These are phyloP conservation scores for Camponotus pennsylvanicus DNA, from an alignment of 1,140 invertebrate genomes.

Conservation along the genomic window DNA sequence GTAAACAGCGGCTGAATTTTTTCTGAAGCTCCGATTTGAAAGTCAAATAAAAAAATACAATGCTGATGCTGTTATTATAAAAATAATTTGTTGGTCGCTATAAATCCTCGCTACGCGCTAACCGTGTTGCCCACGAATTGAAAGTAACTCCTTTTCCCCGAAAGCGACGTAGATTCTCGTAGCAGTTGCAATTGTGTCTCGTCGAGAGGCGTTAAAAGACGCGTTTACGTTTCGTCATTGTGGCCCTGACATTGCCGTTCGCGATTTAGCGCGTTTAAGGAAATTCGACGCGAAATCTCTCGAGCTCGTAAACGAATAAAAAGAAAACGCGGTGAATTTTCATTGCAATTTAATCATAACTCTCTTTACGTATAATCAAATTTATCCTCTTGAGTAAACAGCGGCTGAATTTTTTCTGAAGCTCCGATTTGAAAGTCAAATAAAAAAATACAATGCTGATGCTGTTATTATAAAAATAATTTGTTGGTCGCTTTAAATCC, in stretches of 20 bases:
- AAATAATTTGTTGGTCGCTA: conserved; percentile 12
- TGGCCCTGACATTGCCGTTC: conserved; percentile 39
- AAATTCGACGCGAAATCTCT: conserved; percentile 35
- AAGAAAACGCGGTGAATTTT: not conserved
- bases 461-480: conserved; percentile 47
- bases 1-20: not conserved
- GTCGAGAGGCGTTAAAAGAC: conserved; percentile 79
- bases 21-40: conserved; percentile 28
- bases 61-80: conserved; percentile 20
- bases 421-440: not conserved
- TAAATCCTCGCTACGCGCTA: conserved; percentile 30
- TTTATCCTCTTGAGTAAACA: not conserved
- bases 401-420: not conserved
- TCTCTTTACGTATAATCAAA: not conserved
- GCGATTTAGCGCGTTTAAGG: conserved; percentile 60
- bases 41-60: conserved; percentile 20
- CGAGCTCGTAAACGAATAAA: not conserved
- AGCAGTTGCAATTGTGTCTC: conserved; percentile 76
- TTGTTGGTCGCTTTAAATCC: conserved; percentile 9
- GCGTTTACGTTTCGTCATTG: conserved; percentile 74
- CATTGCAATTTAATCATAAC: not conserved
- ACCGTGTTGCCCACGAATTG: not conserved
- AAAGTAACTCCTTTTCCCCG: conserved; percentile 53
- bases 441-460: not conserved
- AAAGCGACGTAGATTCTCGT: conserved; percentile 55